Evolutionary conservation across 2,797 vertebrate species (phyloP), one percentile per base, ranked within the genome.

Genomic region (Ibycter americanus): DNA sequence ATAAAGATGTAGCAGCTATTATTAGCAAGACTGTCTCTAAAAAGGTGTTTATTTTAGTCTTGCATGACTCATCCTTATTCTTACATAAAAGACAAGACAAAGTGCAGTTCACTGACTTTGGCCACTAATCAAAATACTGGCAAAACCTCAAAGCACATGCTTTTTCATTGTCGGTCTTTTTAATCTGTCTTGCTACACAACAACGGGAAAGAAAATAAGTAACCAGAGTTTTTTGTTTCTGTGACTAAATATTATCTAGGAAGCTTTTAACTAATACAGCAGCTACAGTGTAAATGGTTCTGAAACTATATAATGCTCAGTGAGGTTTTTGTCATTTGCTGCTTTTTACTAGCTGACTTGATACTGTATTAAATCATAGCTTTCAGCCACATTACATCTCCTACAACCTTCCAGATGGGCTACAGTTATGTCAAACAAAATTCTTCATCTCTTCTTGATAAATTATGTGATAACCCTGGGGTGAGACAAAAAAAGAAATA

Each of bases 21-120:
- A 84, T 94, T 96, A 96, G 96, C 78, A 77, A 67, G 77, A 36
- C 89, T 93, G 94, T 86, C 86, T 97, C 77, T 49, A 65, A 94
- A 95, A 94, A 93, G 91, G 87, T 94, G 94, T 91, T 97, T 97
- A 97, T 97, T 97, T 97, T 96, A 90, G 94, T 92, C 84, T 36
- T 58, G 76, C 63, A n/a, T 97, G 96, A 97, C 66, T 97, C 97
- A 97, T 87, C 94, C 92, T 85, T 54, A 81, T 74, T 93, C 96
- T 96, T 96, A 95, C 83, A 92, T 96, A 97, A 96, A 97, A 96
- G 84, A 83, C 67, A 93, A 94, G 95, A 89, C 93, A 83, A 93
- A 97, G 76, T 94, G 77, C 92, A 90, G 90, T 94, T 96, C 91
- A 79, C 36, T 93, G 90, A 21, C 84, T 96, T 93, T 80, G 94